A percentile compares a stretch with the other conserved stretches of the same genome.
Conservation (phyloP, 2,888 invertebrate species). For the Spodoptera littoralis region DNA sequence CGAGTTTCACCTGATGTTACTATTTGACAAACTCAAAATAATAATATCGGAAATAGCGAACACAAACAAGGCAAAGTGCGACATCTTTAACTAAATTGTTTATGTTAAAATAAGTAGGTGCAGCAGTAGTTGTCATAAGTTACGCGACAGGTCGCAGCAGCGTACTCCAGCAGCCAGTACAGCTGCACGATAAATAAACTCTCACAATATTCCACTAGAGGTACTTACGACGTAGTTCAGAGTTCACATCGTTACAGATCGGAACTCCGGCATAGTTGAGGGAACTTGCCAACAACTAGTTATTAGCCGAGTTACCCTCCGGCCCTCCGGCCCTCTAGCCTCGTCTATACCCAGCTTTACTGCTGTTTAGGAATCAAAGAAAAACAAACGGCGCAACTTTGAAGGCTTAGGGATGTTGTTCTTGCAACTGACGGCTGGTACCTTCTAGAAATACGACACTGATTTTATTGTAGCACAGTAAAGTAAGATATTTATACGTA, state of each 20-base stretch:
- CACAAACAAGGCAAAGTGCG: no score
- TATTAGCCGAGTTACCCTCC: conserved; percentile 22
- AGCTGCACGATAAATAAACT: conserved; percentile 7
- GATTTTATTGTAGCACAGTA: not conserved
- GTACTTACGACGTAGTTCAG: conserved; percentile 24
- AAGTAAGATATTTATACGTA: not conserved
- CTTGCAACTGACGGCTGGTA: not conserved
- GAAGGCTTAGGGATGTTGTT: conserved; percentile 2
- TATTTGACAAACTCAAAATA: no score
- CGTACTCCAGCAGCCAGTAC: not conserved
- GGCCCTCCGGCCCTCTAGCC: no score
- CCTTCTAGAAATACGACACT: not conserved
- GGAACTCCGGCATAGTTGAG: conserved; percentile 23
- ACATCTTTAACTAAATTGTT: no score
- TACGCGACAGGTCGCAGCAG: not conserved
- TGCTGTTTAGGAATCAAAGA: conserved; percentile 20
- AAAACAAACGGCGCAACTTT: conserved; percentile 17
- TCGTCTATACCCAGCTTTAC: conserved; percentile 3
- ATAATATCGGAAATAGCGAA: no score
- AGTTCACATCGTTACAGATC: conserved; percentile 30
- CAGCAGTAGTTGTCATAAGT: not conserved
- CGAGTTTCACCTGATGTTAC: no score
- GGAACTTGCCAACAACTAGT: conserved; percentile 34
- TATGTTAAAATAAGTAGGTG: no score
- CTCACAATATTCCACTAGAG: conserved; percentile 16